Evolutionary conservation across 2,888 invertebrate genomes (phyloP), one percentile per base, ranked within the genome.

Genomic region (Cerceris rybyensis): DNA sequence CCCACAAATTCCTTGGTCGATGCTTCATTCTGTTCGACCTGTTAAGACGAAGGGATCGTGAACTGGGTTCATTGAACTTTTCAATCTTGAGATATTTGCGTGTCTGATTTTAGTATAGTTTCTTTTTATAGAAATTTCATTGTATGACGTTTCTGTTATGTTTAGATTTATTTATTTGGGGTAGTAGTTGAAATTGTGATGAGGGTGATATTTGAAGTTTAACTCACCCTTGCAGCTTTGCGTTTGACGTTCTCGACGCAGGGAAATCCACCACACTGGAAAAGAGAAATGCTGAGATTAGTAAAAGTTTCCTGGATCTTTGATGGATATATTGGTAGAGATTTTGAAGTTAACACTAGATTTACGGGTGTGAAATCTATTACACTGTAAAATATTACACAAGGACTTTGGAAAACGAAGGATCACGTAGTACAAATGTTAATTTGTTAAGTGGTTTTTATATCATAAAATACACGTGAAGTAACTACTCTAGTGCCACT

Each of bases 211-310:
- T 28, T 28, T 28, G 28, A 4, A 28, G 28, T 28, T 42, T 0
- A 16, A 89, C 92, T 92, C 74, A 92, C 92, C 87, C 91, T 90
- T 28, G 89, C 86, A 60, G 89, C 81, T 84, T 91, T 92, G 64
- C 89, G 90, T 70, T 90, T 88, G 57, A 81, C 71, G 58, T 70
- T 87, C 78, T 91, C 90, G 71, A 87, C 86, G 75, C 92, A 92
- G 8, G 91, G 90, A 54, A 89, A 89, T 68, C 90, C 89, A 81
- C 90, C 91, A 54, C 92, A 92, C 92, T 92, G 90, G 76, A 91
- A 91, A 68, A 83, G 42, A 55, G 78, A 77, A 71, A 63, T 28
- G 5, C 8, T 5, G 13, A 16, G 41, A 28, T 60, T 72, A 72
- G n/a, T 61, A 11, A 9, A 14, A 54, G 8, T 54, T 28, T 4